Percentiles rank a stretch among this genome's conserved stretches.
Conservation (phyloP, 2,888 invertebrate genomes). For the Liopterus haemorrhoidalis region DNA sequence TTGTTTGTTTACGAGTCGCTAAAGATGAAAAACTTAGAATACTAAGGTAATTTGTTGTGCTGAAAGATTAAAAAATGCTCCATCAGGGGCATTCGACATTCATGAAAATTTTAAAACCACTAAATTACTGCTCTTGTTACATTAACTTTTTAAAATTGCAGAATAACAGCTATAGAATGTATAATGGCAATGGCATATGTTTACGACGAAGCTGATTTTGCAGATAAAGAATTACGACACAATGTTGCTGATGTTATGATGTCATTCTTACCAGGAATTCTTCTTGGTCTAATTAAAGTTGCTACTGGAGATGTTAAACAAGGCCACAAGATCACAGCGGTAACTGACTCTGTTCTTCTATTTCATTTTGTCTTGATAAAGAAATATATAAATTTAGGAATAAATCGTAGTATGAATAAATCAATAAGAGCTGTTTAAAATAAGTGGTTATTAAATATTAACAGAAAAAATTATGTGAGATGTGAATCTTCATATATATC, state of each 20-base stretch:
- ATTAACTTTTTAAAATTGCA: constrained; percentile 34
- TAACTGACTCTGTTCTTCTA: constrained; percentile 38
- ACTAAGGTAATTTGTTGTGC: constrained; percentile 51
- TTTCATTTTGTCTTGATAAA: not conserved
- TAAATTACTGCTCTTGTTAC: not conserved
- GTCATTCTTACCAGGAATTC: constrained; percentile 60
- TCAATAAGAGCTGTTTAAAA: no score
- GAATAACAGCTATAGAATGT: constrained; percentile 53
- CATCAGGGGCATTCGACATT: not conserved
- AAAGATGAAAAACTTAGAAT: constrained; percentile 58
- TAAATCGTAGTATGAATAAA: no score
- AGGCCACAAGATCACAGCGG: constrained; percentile 57
- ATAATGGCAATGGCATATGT: constrained; percentile 59
- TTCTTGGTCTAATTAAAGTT: constrained; percentile 54
- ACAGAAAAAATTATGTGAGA: no score
- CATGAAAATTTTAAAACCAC: not conserved
- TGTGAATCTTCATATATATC: no score
- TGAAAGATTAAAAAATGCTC: not conserved
- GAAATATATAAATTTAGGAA: no score
- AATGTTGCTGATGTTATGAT: constrained; percentile 54
- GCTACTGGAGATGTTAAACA: constrained; percentile 53
- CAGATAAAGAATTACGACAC: constrained; percentile 50
- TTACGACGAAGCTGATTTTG: constrained; percentile 50
- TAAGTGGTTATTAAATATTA: no score
- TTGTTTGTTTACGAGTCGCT: constrained; percentile 59